A percentile compares a stretch with the other conserved stretches of the same genome.
Evolutionary conservation across 2,797 vertebrate species (phyloP).

Genomic region (Pseudochirops cupreus): DNA sequence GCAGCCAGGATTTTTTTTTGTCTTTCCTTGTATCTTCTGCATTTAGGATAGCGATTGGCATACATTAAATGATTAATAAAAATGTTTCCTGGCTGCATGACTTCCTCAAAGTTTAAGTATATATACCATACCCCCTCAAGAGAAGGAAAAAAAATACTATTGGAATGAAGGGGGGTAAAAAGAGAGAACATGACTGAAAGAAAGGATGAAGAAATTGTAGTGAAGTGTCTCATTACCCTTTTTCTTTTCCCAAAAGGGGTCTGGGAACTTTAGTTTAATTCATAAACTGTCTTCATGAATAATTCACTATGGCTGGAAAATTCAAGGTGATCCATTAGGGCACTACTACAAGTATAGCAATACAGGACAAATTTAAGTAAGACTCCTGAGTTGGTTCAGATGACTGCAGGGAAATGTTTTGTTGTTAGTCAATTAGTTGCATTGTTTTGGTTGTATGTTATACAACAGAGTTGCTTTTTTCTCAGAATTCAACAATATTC

Average conservation of each 20-base stretch:
- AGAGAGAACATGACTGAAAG: constrained; percentile 51
- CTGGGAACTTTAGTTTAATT: constrained; percentile 67
- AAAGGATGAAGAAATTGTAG: constrained; percentile 61
- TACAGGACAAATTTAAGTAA: constrained; percentile 51
- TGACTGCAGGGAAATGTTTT: constrained; percentile 11
- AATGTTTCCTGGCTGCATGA: constrained; percentile 38
- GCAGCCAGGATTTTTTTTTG: background rate
- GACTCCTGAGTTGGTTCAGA: background rate
- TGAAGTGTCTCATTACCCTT: constrained; percentile 68
- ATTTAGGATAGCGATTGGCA: background rate
- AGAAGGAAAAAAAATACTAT: constrained; percentile 62
- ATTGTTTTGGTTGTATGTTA: background rate
- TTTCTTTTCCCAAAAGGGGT: constrained; percentile 41
- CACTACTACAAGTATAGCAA: constrained; percentile 50
- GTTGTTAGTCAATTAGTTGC: background rate
- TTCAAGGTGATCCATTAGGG: constrained; percentile 69
- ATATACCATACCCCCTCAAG: constrained; percentile 23
- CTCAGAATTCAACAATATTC: background rate
- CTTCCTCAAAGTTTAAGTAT: constrained; percentile 15
- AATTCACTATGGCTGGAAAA: constrained; percentile 71
- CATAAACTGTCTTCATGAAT: constrained; percentile 63
- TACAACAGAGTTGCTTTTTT: background rate
- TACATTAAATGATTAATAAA: constrained; percentile 4
- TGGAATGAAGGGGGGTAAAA: constrained; percentile 48
- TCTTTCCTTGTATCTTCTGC: background rate